Conservation (phyloP, 1,140 invertebrate species). For the Pogonognathellus flavescens region DNA sequence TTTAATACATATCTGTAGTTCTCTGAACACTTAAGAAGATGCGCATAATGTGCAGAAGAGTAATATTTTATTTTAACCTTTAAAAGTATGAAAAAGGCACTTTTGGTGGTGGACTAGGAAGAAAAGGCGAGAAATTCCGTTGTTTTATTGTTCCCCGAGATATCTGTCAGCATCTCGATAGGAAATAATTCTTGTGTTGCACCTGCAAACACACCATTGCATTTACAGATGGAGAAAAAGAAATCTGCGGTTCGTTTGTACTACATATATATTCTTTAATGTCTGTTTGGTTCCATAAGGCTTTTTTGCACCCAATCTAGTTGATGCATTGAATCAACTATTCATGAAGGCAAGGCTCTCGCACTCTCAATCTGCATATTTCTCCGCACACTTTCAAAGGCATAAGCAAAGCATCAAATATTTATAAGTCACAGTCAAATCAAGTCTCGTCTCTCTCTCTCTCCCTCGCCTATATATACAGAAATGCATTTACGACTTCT, state of each 20-base stretch:
- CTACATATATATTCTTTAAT: constrained; percentile 21
- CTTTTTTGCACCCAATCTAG: constrained; percentile 44
- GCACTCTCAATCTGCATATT: constrained; percentile 38
- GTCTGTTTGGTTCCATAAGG: constrained; percentile 21
- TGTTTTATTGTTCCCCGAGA: background rate
- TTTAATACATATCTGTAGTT: too few relatives aligned
- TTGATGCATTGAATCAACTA: constrained; percentile 22
- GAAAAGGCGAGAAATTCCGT: background rate
- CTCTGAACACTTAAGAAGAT: too few relatives aligned
- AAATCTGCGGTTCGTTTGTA: background rate
- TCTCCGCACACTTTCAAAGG: constrained; percentile 29
- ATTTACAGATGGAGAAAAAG: background rate
- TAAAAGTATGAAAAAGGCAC: background rate
- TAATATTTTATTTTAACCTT: background rate
- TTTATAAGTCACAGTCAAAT: constrained; percentile 43
- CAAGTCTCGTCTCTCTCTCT: constrained; percentile 10
- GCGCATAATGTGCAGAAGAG: background rate
- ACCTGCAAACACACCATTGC: constrained; percentile 13
- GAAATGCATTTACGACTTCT: constrained; percentile 29
- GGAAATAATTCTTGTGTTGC: constrained; percentile 31
- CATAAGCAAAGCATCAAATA: constrained; percentile 47
- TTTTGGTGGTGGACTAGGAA: too few relatives aligned
- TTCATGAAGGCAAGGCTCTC: constrained; percentile 43
- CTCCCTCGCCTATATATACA: background rate
- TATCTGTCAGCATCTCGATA: background rate